Percentiles rank a stretch among this genome's conserved stretches.
Conservation (phyloP, 2,797 vertebrate species). For the Tauraco hartlaubi region DNA sequence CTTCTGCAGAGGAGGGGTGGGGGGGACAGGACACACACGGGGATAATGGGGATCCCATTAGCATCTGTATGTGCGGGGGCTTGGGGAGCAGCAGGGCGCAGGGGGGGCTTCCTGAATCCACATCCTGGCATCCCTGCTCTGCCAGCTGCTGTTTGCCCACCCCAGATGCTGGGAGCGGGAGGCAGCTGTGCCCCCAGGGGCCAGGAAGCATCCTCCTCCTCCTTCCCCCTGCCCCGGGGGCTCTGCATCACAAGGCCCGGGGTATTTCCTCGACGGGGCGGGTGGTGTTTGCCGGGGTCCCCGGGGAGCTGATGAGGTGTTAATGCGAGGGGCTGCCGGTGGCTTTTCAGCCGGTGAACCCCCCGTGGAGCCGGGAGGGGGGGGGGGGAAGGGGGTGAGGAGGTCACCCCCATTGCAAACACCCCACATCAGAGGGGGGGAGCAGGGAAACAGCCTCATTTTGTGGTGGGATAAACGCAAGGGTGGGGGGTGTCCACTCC, state of each 20-base stretch:
- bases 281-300: slow-evolving; percentile 90
- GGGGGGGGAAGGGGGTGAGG: slow-evolving; percentile 80
- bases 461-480: background rate
- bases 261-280: slow-evolving; percentile 88
- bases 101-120: slow-evolving; percentile 84
- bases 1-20: background rate
- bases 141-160: slow-evolving; percentile 94
- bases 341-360: slow-evolving; percentile 83
- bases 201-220: slow-evolving; percentile 84
- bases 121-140: slow-evolving; percentile 85
- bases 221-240: slow-evolving; percentile 73
- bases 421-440: slow-evolving; percentile 75
- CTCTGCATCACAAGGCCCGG: slow-evolving; percentile 87
- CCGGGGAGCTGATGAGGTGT: slow-evolving; percentile 94
- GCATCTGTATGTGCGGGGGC: slow-evolving; percentile 3
- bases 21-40: background rate
- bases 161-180: slow-evolving; percentile 82
- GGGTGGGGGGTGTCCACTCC: background rate
- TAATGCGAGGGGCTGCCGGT: slow-evolving; percentile 86
- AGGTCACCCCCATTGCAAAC: slow-evolving; percentile 72
- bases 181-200: slow-evolving; percentile 85
- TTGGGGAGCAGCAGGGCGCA: slow-evolving; percentile 63
- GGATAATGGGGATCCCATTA: slow-evolving; percentile 12
- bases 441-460: background rate
- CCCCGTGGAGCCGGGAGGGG: slow-evolving; percentile 73